Base-by-base conservation (phyloP, 2,113 vertebrate species). In the Mionectes macconnelli region DNA sequence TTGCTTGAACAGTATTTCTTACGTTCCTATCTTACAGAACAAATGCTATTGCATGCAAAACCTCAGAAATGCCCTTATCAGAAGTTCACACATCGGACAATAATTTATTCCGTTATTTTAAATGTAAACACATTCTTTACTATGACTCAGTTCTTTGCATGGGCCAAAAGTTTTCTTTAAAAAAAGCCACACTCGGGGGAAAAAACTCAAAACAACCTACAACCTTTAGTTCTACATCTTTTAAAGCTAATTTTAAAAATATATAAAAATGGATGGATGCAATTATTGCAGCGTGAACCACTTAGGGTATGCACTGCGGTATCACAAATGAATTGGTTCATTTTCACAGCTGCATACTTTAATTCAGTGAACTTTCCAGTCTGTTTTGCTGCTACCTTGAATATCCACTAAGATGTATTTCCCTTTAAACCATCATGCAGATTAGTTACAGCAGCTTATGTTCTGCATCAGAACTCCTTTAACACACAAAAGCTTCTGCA, bases 401-500 rank as follows among this genome's bases (percentile, higher is more conserved):
- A 75, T 64, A 94, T 68, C 25, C 57, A 55, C 62, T n/a, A 62
- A 66, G 40, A 83, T 35, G 60, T 15, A 64, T 20, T 80, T 81
- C 18, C 37, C 30, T 77, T 68, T 79, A 84, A 81, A 89, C 62
- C 40, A 64, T 16, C 60, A 56, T 8, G n/a, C 44, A 87, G 69
- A 84, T 89, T 72, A 93, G 49, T 67, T 93, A 44, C 75, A 95
- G 63, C 42, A 92, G 72, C 64, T 90, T 91, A 64, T 66, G 63
- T 57, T 95, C 76, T 62, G 42, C 56, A 89, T 64, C 22, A 69
- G 52, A 91, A 92, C 78, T 84, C 53, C 24, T 81, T 88, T 81
- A 84, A 74, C 16, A 60, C 22, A 53, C 60, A 94, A 88, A 91
- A 77, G 27, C 19, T 84, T 94, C 59, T 44, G 35, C 55, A 94